Evolutionary conservation across 2,113 vertebrate species (phyloP).

Genomic region (Solenodon paradoxus): DNA sequence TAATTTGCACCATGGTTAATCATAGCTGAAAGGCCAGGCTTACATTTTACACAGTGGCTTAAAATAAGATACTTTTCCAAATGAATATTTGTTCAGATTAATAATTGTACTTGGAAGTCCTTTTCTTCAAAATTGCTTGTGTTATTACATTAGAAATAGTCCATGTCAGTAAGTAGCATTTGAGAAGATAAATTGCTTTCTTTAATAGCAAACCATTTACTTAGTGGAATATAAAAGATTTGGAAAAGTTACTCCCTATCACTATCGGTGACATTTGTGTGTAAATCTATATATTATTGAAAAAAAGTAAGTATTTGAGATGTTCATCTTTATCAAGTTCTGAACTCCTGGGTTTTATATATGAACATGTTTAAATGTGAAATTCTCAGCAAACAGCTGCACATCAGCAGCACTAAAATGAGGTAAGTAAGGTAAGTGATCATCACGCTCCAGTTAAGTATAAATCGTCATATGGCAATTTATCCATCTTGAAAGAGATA

Average conservation of each 20-base stretch:
- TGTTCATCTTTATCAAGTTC: background rate
- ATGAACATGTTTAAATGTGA: background rate
- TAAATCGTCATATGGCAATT: background rate
- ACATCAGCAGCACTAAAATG: background rate
- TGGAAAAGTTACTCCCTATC: background rate
- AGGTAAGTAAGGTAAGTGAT: background rate
- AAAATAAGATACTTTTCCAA: background rate
- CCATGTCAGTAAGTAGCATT: background rate
- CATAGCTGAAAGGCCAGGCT: background rate
- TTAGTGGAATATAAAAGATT: background rate
- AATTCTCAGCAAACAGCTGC: background rate
- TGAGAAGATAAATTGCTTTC: slow-evolving; percentile 26
- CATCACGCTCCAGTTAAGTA: background rate
- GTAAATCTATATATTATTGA: background rate
- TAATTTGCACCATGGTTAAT: slow-evolving; percentile 20
- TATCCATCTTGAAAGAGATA: background rate
- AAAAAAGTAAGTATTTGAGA: background rate
- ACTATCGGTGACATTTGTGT: background rate
- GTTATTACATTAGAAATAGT: slow-evolving; percentile 38
- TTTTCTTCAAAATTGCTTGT: slow-evolving; percentile 37
- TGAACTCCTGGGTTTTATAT: background rate
- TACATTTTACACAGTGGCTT: background rate
- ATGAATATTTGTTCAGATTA: background rate
- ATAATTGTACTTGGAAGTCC: slow-evolving; percentile 1
- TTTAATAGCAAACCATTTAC: background rate